These are phyloP conservation scores for Lepidonotus clava DNA, from an alignment of 2,888 invertebrate genomes.

Conservation along the genomic window DNA sequence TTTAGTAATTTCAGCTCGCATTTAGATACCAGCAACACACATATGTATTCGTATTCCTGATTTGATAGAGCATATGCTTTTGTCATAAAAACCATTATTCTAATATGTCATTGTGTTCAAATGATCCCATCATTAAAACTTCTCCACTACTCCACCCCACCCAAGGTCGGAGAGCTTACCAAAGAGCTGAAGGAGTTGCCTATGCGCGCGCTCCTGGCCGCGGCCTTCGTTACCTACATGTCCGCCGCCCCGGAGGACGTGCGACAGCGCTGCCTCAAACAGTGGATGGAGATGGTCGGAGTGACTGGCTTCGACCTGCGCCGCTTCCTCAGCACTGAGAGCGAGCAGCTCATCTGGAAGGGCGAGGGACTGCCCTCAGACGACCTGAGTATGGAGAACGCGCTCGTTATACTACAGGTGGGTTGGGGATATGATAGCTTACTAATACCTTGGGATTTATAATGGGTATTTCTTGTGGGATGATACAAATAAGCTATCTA, in stretches of 20 bases:
- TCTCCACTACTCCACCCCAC: too few species aligned
- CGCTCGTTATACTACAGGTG: slow-evolving; percentile 88
- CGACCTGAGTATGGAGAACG: slow-evolving; percentile 89
- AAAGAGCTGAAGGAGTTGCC: slow-evolving; percentile 85
- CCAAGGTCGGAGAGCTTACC: slow-evolving; percentile 82
- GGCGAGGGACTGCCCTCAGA: slow-evolving; percentile 91
- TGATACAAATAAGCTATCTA: too few species aligned
- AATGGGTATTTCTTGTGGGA: too few species aligned
- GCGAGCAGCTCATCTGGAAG: slow-evolving; percentile 92
- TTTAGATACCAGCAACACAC: too few species aligned
- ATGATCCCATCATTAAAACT: too few species aligned
- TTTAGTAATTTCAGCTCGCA: too few species aligned
- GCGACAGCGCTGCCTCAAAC: slow-evolving; percentile 82
- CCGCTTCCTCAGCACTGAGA: slow-evolving; percentile 85
- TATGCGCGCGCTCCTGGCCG: slow-evolving; percentile 86
- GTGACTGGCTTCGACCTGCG: slow-evolving; percentile 76
- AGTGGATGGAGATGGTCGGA: slow-evolving; percentile 80
- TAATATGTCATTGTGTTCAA: too few species aligned
- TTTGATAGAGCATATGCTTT: too few species aligned
- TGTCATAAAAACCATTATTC: too few species aligned
- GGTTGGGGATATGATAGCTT: background rate
- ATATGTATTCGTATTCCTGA: too few species aligned
- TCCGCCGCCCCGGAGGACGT: slow-evolving; percentile 87
- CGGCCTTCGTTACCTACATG: slow-evolving; percentile 90
- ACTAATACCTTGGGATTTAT: background rate